Evolutionary conservation across 2,888 invertebrate species (phyloP), one percentile per base, ranked within the genome.

Genomic region (Pomacea canaliculata): DNA sequence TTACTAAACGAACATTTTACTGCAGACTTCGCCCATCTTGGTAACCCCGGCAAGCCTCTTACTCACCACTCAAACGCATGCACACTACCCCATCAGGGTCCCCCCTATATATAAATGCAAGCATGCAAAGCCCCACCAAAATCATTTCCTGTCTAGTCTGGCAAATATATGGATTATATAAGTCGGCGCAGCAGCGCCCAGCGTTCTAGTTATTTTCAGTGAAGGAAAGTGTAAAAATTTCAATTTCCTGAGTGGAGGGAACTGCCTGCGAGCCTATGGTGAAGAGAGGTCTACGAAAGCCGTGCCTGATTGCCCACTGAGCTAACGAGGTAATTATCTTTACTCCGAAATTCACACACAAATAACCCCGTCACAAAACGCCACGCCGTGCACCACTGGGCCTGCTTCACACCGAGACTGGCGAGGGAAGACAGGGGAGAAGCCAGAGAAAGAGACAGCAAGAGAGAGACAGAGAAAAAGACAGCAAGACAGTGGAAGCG

Each of bases 141-240:
- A 63, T 66, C 23, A 73, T 73, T 72, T 73, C 72, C 66, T 73
- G 66, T 65, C 72, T 51, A 27, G 18, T 63, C 66, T 48, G 65
- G 19, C 49, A 65, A 73, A 73, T 73, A 66, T 65, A 73, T 73
- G 72, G 72, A 73, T 73, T 73, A 73, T 66, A 66, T 73, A 66
- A 51, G 66, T 73, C 67, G 59, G 27, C 49, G 63, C 71, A 56
- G 48, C 71, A 51, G 37, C n/a, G 19, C 59, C 48, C 19, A 69
- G 10, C 27, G 51, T 19, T 49, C 49, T 67, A 23, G 71, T 71
- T 67, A 71, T 62, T 71, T 71, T 71, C 67, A 48, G 66, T 66
- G 67, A 76, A 76, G 71, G 75, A 70, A 76, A 76, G 71, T 71
- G 76, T 65, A 76, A 76, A 76, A 76, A 71, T 71, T 76, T 76